Conservation (phyloP, 2,888 invertebrate species). For the Cosmia pyralina region DNA sequence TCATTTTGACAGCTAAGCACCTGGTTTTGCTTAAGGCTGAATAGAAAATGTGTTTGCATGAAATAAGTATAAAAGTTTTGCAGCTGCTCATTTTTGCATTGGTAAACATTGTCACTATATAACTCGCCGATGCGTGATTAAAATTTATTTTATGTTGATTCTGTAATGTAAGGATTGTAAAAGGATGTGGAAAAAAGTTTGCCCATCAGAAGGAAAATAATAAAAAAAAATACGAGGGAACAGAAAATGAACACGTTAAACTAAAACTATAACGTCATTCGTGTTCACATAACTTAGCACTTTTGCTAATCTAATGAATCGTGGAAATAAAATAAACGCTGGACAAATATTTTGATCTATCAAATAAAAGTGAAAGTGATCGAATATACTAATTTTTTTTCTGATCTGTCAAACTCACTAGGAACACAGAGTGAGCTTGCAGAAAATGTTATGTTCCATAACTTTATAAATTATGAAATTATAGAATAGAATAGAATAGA, state of each 20-base stretch:
- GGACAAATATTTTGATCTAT: neutral
- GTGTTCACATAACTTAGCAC: neutral
- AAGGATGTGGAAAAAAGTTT: constrained; percentile 8
- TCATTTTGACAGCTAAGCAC: constrained; percentile 42
- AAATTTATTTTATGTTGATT: constrained; percentile 34
- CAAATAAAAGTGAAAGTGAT: neutral
- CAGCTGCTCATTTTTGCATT: constrained; percentile 49
- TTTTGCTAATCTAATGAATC: neutral
- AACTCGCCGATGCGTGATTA: constrained; percentile 14
- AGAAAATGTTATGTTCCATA: neutral
- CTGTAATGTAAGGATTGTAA: neutral
- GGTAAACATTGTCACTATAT: constrained; percentile 13
- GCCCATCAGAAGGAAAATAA: neutral
- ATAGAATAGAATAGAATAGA: no score
- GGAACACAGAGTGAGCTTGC: neutral
- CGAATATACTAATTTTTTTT: neutral
- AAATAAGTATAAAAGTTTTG: constrained; percentile 40
- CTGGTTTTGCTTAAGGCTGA: constrained; percentile 37
- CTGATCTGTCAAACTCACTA: neutral
- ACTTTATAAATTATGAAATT: neutral
- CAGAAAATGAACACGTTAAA: neutral
- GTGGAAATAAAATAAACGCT: neutral
- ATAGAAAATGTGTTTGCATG: constrained; percentile 54
- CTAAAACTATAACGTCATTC: constrained; percentile 10
- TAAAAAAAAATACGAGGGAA: constrained; percentile 9